Conservation (phyloP, 1,140 invertebrate genomes). For the Scaptodrosophila lebanonensis region DNA sequence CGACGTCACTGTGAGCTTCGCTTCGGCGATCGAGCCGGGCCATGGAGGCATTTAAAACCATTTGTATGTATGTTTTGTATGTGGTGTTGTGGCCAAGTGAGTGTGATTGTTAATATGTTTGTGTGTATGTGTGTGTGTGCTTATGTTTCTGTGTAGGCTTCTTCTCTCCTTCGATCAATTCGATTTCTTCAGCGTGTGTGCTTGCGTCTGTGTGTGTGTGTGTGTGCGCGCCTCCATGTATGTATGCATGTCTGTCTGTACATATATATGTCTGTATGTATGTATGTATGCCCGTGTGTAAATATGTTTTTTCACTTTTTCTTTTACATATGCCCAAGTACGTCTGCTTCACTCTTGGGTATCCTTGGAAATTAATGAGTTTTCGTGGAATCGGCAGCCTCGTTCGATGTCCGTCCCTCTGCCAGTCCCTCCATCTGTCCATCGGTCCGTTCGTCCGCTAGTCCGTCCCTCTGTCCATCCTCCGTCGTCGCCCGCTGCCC, state of each 20-base stretch:
- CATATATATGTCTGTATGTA: slow-evolving; percentile 1
- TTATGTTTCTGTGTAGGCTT: background rate
- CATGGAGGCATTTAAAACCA: too few species aligned
- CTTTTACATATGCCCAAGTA: slow-evolving; percentile 9
- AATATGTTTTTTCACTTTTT: slow-evolving; percentile 1
- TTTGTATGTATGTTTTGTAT: background rate
- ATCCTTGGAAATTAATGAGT: slow-evolving; percentile 64
- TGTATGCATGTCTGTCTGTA: slow-evolving; percentile 2
- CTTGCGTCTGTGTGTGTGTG: background rate
- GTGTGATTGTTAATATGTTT: background rate
- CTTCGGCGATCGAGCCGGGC: too few species aligned
- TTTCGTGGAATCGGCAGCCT: slow-evolving; percentile 47
- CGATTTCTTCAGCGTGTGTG: background rate
- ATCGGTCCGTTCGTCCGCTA: background rate
- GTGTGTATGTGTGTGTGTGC: background rate
- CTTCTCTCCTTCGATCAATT: slow-evolving; percentile 3
- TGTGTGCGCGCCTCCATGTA: background rate
- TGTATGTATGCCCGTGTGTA: background rate
- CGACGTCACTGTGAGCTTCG: too few species aligned
- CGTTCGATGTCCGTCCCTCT: slow-evolving; percentile 11
- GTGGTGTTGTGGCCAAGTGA: background rate
- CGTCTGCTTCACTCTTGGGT: slow-evolving; percentile 20
- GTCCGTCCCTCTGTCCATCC: background rate
- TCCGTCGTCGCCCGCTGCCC: background rate
- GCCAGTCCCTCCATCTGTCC: background rate